Conservation (phyloP, 2,888 invertebrate genomes). For the Eristalinus aeneus region DNA sequence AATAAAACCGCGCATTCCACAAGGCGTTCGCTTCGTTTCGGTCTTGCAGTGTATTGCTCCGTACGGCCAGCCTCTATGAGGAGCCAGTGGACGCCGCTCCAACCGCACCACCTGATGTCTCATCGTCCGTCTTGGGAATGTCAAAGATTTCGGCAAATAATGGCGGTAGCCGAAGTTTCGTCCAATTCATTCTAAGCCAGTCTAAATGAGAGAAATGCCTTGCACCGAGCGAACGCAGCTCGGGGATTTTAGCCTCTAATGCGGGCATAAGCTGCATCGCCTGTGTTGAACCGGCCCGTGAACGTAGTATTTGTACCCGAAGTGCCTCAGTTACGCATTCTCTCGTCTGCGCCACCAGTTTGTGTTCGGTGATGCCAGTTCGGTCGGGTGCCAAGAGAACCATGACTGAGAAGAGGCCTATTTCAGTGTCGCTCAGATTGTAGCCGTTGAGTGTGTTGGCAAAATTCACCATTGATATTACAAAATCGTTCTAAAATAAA, state of each 20-base stretch:
- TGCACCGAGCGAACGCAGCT: conserved; percentile 89
- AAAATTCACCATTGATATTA: conserved; percentile 90
- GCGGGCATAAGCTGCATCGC: conserved; percentile 81
- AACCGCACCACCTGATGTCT: conserved; percentile 75
- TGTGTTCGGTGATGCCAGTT: conserved; percentile 89
- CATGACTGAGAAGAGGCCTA: conserved; percentile 93
- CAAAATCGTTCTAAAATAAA: conserved; percentile 89
- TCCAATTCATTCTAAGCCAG: conserved; percentile 96
- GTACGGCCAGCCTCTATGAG: conserved; percentile 27
- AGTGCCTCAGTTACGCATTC: conserved; percentile 93
- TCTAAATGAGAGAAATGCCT: conserved; percentile 92
- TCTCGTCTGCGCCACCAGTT: conserved; percentile 89
- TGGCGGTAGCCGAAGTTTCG: conserved; percentile 91
- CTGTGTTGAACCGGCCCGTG: conserved; percentile 79
- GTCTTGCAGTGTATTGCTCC: not conserved
- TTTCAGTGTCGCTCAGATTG: conserved; percentile 92
- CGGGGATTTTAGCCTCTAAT: conserved; percentile 85
- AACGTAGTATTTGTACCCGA: conserved; percentile 86
- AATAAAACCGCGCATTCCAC: conserved; percentile 64
- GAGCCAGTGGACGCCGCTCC: not conserved
- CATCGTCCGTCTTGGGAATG: conserved; percentile 93
- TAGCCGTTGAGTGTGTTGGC: conserved; percentile 88
- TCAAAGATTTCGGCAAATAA: conserved; percentile 98
- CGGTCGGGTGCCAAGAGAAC: conserved; percentile 92
- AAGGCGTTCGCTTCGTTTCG: not conserved